A percentile compares a stretch with the other conserved stretches of the same genome.
These are phyloP conservation scores for Galeopsomyia nigrocyanea DNA, from an alignment of 2,888 invertebrate genomes.

Conservation along the genomic window DNA sequence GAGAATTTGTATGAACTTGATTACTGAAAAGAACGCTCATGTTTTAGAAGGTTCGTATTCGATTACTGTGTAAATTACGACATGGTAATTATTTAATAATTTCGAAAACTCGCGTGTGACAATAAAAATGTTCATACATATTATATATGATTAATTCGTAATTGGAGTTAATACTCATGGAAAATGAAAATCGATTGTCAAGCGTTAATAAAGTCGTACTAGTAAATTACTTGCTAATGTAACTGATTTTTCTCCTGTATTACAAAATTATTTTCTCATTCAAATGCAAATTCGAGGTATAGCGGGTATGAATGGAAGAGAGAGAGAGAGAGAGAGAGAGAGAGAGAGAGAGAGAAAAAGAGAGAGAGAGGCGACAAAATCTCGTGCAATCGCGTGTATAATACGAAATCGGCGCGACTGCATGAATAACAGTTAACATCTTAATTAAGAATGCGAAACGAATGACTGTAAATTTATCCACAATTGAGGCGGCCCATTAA, in stretches of 20 bases:
- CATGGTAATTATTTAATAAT: too few relatives aligned
- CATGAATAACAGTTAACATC: slow-evolving; percentile 18
- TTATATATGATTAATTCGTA: too few relatives aligned
- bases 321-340: too few relatives aligned
- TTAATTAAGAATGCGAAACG: slow-evolving; percentile 27
- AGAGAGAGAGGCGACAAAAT: background rate
- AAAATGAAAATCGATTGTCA: slow-evolving; percentile 5
- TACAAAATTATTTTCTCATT: slow-evolving; percentile 24
- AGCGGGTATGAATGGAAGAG: too few relatives aligned
- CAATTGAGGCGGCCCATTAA: slow-evolving; percentile 19
- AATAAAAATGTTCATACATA: too few relatives aligned
- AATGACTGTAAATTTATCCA: slow-evolving; percentile 16
- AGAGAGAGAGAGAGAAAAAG: too few relatives aligned
- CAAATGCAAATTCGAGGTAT: slow-evolving; percentile 14
- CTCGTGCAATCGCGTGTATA: slow-evolving; percentile 1
- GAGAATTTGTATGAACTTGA: too few relatives aligned
- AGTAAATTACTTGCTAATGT: slow-evolving; percentile 2
- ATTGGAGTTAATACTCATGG: too few relatives aligned
- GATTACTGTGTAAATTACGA: too few relatives aligned
- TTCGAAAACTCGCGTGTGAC: too few relatives aligned
- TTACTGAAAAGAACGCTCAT: too few relatives aligned
- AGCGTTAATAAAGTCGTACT: background rate
- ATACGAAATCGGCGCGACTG: slow-evolving; percentile 6
- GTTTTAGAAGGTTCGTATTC: too few relatives aligned
- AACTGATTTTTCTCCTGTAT: slow-evolving; percentile 17